These are phyloP conservation scores for Drosophila nigromelanica DNA, from an alignment of 1,140 invertebrate species.

Conservation along the genomic window DNA sequence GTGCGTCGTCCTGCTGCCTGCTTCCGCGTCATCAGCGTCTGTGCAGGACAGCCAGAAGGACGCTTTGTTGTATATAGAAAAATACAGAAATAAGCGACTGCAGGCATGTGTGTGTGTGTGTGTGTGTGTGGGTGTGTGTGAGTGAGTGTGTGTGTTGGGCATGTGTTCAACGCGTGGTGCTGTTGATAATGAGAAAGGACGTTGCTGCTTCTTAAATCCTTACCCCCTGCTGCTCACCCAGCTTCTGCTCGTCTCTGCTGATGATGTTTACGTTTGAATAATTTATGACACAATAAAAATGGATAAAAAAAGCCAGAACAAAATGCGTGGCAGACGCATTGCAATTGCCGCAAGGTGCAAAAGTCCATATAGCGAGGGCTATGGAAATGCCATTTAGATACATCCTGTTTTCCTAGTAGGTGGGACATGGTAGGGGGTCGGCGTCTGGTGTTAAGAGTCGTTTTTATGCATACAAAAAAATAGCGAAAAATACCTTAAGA, in stretches of 20 bases:
- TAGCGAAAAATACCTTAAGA: neutral
- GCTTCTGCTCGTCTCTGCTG: conserved; percentile 35
- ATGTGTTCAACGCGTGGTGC: conserved; percentile 52
- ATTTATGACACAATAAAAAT: conserved; percentile 82
- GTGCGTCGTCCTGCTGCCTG: conserved; percentile 10
- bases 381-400: conserved; percentile 76
- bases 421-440: neutral
- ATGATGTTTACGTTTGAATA: conserved; percentile 84
- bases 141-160: conserved; percentile 1
- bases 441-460: conserved; percentile 44
- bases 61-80: conserved; percentile 22
- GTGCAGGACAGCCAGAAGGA: conserved; percentile 47
- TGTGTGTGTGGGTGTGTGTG: conserved; percentile 15
- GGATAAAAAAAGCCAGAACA: conserved; percentile 6
- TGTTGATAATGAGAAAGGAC: conserved; percentile 71
- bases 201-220: conserved; percentile 21
- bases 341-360: conserved; percentile 77
- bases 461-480: conserved; percentile 67
- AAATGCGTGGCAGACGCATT: conserved; percentile 26
- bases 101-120: conserved; percentile 33
- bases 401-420: conserved; percentile 29
- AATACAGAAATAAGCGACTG: conserved; percentile 50
- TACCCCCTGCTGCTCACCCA: conserved; percentile 22
- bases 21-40: conserved; percentile 37
- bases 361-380: conserved; percentile 44